Evolutionary conservation across 2,888 invertebrate species (phyloP), one percentile per base, ranked within the genome.

Genomic region (Actias luna): DNA sequence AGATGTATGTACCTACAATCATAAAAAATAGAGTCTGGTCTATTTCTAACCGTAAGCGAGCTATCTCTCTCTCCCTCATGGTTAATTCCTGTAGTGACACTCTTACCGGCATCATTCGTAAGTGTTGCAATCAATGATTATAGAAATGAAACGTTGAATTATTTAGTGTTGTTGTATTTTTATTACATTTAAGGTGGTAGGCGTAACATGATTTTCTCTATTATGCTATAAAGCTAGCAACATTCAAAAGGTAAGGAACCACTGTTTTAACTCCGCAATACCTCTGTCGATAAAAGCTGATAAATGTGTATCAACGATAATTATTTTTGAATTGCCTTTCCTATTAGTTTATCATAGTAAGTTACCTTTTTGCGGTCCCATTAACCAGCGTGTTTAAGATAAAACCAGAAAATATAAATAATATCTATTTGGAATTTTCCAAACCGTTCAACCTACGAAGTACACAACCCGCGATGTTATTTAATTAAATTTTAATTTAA

Each of bases 391-490:
- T 78, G 77, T 76, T 82, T 76, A 64, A 78, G 87, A 87, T 88
- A 87, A 88, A 78, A 27, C 29, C 16, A 29, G 77, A 59, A 65
- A 58, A 29, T 29, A 65, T 35, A 59, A 29, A 33, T 35, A 71
- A 62, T 60, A 63, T n/a, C 77, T 77, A 82, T 88, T 88, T 80
- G 87, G 87, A 88, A 90, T 82, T 78, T 85, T 85, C 84, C 86
- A 66, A 77, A 74, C 69, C 64, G 55, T 1, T n/a, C 55, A n/a
- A 55, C 29, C 55, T 29, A 55, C 29, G 29, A 29, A 64, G 60
- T 65, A 71, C 69, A 63, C 31, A 63, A 62, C 66, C 62, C 62
- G 52, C 65, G 61, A 61, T 61, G 60, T 63, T 63, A 63, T 64
- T 76, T 77, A 75, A 80, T 80, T 76, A 72, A 71, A 75, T 74